Evolutionary conservation across 2,113 vertebrate genomes (phyloP).

Genomic region (Hypocryptadius cinnamomeus): DNA sequence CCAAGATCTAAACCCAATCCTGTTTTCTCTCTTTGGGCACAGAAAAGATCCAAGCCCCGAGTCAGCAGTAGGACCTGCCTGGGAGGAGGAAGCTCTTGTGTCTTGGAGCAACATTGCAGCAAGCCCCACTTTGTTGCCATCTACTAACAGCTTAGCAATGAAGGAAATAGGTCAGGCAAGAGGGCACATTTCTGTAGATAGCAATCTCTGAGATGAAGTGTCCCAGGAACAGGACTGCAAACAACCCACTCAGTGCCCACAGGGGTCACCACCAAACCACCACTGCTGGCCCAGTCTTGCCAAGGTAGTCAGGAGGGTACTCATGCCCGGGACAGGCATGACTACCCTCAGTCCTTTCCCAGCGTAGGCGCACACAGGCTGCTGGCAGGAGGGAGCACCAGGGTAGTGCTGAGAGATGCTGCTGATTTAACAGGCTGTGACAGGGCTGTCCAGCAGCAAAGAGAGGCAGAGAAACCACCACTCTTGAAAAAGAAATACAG

Average conservation of each 20-base stretch:
- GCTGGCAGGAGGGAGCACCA: not conserved
- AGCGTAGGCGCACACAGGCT: not conserved
- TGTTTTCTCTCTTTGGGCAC: not conserved
- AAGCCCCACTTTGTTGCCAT: not conserved
- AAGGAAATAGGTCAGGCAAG: not conserved
- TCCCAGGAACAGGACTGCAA: not conserved
- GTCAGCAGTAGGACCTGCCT: not conserved
- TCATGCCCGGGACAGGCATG: not conserved
- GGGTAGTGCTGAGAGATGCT: not conserved
- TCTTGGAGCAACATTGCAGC: not conserved
- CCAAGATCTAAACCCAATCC: not conserved
- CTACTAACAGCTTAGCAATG: not conserved
- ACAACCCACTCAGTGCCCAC: not conserved
- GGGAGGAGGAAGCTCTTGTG: not conserved
- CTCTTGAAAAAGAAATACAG: not conserved
- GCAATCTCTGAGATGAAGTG: not conserved
- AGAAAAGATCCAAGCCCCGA: not conserved
- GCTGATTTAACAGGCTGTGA: slow-evolving; percentile 30
- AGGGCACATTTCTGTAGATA: not conserved
- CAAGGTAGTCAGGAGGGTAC: not conserved
- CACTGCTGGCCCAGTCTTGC: not conserved
- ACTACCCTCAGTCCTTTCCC: not conserved
- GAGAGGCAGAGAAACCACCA: not conserved
- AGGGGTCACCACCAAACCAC: not conserved
- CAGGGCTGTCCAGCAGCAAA: slow-evolving; percentile 23